A percentile compares a stretch with the other conserved stretches of the same genome.
Conservation (phyloP, 2,797 vertebrate genomes). For the Typhlichthys eigenmanni region DNA sequence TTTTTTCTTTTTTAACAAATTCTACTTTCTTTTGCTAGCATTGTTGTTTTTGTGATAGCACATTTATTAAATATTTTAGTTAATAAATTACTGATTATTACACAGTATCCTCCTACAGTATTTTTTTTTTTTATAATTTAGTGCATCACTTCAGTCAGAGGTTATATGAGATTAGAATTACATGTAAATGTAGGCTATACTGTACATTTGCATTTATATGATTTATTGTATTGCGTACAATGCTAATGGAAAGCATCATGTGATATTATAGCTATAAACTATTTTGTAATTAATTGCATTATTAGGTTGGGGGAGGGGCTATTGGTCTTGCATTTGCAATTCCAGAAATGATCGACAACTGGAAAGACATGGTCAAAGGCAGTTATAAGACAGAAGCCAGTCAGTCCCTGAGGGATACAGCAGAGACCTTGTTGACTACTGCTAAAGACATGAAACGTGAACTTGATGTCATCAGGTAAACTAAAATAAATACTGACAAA, state of each 20-base stretch:
- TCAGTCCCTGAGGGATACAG: not conserved
- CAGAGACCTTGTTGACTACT: not conserved
- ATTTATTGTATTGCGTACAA: too few relatives aligned
- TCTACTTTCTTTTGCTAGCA: too few relatives aligned
- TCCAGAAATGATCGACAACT: not conserved
- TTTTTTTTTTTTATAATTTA: too few relatives aligned
- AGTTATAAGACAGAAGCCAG: not conserved
- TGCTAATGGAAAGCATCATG: not conserved
- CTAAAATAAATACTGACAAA: not conserved
- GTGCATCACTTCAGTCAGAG: too few relatives aligned
- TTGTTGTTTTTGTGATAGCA: too few relatives aligned
- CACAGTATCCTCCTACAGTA: too few relatives aligned
- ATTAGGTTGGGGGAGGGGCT: conserved; percentile 8
- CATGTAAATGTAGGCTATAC: not conserved
- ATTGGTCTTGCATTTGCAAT: conserved; percentile 4
- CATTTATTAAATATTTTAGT: too few relatives aligned
- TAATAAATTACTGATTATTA: too few relatives aligned
- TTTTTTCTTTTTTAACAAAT: not conserved
- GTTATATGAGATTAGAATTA: too few relatives aligned
- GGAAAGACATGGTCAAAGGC: not conserved
- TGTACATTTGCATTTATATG: too few relatives aligned
- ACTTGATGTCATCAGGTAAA: conserved; percentile 1
- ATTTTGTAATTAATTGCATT: not conserved
- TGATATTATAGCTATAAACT: not conserved
- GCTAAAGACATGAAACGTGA: not conserved